These are phyloP conservation scores for Cantharis flavilabris DNA, from an alignment of 2,888 invertebrate species.

Conservation along the genomic window DNA sequence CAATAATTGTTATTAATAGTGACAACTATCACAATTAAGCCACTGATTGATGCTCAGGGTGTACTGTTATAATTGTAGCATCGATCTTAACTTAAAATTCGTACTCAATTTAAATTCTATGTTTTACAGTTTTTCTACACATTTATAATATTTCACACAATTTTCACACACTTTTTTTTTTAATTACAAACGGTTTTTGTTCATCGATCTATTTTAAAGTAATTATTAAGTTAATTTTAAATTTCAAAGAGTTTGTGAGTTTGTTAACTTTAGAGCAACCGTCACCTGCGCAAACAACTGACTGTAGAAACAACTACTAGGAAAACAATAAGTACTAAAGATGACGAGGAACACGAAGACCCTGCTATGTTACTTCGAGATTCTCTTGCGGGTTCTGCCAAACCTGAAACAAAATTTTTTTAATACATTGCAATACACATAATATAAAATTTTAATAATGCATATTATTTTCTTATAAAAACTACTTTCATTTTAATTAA, in stretches of 20 bases:
- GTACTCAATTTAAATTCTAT: not conserved
- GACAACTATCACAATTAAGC: slow-evolving; percentile 23
- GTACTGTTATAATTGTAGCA: slow-evolving; percentile 14
- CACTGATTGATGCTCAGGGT: slow-evolving; percentile 14
- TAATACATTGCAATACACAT: not conserved
- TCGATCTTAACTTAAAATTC: slow-evolving; percentile 12
- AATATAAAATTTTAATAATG: too few relatives aligned
- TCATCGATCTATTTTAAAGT: not conserved
- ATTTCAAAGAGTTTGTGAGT: slow-evolving; percentile 10
- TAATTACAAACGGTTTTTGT: not conserved
- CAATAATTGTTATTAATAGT: slow-evolving; percentile 34
- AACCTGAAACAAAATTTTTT: slow-evolving; percentile 42
- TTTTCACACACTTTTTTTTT: slow-evolving; percentile 10
- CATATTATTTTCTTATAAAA: too few relatives aligned
- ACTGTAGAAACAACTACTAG: slow-evolving; percentile 7
- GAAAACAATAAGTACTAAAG: not conserved
- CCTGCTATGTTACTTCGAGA: slow-evolving; percentile 45
- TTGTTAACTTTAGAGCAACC: slow-evolving; percentile 2
- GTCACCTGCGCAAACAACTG: slow-evolving; percentile 16
- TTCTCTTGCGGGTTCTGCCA: slow-evolving; percentile 54
- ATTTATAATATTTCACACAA: slow-evolving; percentile 6
- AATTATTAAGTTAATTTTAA: not conserved
- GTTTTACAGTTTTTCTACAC: not conserved
- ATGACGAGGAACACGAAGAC: slow-evolving; percentile 35
- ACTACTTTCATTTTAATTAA: too few relatives aligned